Conservation (phyloP, 2,888 invertebrate genomes). For the Ennomos fuscantarius region DNA sequence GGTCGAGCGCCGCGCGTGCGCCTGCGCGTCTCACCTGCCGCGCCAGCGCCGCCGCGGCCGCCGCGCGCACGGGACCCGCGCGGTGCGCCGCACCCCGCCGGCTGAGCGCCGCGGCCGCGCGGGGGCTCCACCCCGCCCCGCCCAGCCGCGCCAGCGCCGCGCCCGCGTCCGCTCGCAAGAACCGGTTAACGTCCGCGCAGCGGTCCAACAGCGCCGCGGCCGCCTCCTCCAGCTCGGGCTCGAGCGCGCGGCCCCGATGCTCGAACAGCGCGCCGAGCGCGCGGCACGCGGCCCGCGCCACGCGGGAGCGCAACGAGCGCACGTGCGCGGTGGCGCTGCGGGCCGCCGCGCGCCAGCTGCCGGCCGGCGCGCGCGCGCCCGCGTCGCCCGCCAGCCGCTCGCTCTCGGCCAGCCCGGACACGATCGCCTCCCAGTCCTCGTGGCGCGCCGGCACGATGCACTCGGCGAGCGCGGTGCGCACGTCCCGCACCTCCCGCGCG, state of each 20-base stretch:
- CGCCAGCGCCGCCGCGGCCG: constrained; percentile 91
- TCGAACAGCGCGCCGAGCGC: constrained; percentile 92
- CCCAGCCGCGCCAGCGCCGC: constrained; percentile 92
- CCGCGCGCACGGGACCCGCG: constrained; percentile 94
- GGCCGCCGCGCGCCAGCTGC: constrained; percentile 88
- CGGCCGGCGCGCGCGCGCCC: constrained; percentile 88
- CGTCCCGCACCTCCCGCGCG: constrained; percentile 58
- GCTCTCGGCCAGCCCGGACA: constrained; percentile 89
- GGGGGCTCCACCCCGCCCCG: constrained; percentile 88
- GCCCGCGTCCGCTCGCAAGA: constrained; percentile 95
- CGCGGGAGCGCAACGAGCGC: constrained; percentile 96
- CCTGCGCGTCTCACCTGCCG: constrained; percentile 90
- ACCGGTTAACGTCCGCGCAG: constrained; percentile 97
- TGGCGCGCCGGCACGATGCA: constrained; percentile 85
- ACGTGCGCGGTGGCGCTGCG: constrained; percentile 91
- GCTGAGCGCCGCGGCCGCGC: constrained; percentile 88
- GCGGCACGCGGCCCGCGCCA: constrained; percentile 94
- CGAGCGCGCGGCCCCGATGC: constrained; percentile 83
- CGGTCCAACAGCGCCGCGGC: constrained; percentile 92
- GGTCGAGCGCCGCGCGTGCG: constrained; percentile 88
- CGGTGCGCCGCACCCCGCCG: constrained; percentile 91
- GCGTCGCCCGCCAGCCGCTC: constrained; percentile 89
- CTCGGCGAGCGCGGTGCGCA: constrained; percentile 70
- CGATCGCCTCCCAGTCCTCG: constrained; percentile 92
- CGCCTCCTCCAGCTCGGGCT: constrained; percentile 94